Evolutionary conservation across 2,113 vertebrate species (phyloP).

Genomic region (Marmota monax): DNA sequence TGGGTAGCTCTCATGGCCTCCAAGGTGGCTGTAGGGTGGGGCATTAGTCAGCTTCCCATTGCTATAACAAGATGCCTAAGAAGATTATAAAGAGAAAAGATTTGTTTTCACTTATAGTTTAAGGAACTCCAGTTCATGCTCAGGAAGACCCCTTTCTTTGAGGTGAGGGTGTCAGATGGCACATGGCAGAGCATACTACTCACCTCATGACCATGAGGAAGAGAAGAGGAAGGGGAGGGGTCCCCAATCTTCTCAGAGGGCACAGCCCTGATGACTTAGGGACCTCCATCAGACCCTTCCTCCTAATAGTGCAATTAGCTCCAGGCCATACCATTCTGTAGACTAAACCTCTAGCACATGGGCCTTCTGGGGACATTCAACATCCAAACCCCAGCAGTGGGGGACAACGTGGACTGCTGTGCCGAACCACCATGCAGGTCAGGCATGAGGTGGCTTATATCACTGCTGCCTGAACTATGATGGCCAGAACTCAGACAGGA

Average conservation of each 20-base stretch:
- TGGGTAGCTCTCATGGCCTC: not conserved
- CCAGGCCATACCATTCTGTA: not conserved
- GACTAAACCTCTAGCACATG: too few relatives aligned
- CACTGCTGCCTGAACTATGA: not conserved
- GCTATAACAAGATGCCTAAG: not conserved
- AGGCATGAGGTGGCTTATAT: not conserved
- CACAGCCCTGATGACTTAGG: not conserved
- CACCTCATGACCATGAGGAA: not conserved
- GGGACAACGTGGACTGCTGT: not conserved
- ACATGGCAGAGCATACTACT: not conserved
- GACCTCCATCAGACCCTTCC: not conserved
- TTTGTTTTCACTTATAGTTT: not conserved
- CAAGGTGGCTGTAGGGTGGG: not conserved
- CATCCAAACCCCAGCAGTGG: too few relatives aligned
- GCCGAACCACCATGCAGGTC: not conserved
- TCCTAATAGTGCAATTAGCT: not conserved
- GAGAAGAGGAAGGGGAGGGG: too few relatives aligned
- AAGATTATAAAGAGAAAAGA: not conserved
- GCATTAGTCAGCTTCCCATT: not conserved
- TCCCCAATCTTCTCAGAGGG: not conserved
- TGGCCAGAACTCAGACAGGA: not conserved
- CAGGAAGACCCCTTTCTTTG: not conserved
- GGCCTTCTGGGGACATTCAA: too few relatives aligned
- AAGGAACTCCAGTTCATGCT: not conserved
- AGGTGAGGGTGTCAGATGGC: not conserved